Percentiles rank a stretch among this genome's conserved stretches.
Evolutionary conservation across 1,140 invertebrate species (phyloP).

Genomic region (Bacillus rossius): DNA sequence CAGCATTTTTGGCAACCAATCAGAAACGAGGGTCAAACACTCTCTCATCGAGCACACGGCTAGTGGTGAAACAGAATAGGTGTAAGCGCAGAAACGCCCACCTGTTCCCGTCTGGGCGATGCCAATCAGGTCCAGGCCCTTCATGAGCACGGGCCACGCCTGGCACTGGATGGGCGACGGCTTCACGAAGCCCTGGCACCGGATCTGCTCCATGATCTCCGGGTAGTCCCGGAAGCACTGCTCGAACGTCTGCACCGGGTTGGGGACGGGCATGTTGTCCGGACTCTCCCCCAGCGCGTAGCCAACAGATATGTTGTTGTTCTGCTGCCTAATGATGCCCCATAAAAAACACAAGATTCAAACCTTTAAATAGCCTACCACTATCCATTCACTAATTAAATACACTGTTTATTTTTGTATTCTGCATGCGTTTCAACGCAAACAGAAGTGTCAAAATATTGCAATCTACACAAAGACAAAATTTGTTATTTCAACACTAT

Average conservation of each 20-base stretch:
- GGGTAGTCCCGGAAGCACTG: conserved; percentile 60
- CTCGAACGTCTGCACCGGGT: conserved; percentile 77
- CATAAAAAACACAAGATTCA: background rate
- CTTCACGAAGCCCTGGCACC: conserved; percentile 69
- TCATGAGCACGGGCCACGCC: conserved; percentile 82
- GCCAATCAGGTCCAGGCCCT: conserved; percentile 84
- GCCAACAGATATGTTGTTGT: conserved; percentile 66
- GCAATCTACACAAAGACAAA: too few species aligned
- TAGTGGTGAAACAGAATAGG: too few species aligned
- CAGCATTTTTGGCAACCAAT: too few species aligned
- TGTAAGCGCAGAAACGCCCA: too few species aligned
- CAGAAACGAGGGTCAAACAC: too few species aligned
- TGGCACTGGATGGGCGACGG: conserved; percentile 91
- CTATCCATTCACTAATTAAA: too few species aligned
- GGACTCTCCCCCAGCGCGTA: conserved; percentile 40
- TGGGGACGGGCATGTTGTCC: conserved; percentile 56
- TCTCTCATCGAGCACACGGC: too few species aligned
- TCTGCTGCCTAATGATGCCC: conserved; percentile 32
- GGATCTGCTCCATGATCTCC: conserved; percentile 59
- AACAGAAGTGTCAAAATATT: too few species aligned
- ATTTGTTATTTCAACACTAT: too few species aligned
- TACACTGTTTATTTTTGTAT: too few species aligned
- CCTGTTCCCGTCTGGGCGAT: conserved; percentile 93
- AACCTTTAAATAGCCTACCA: too few species aligned
- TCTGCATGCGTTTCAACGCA: too few species aligned